Conservation (phyloP, 2,113 vertebrate genomes). For the Xerus inauris region DNA sequence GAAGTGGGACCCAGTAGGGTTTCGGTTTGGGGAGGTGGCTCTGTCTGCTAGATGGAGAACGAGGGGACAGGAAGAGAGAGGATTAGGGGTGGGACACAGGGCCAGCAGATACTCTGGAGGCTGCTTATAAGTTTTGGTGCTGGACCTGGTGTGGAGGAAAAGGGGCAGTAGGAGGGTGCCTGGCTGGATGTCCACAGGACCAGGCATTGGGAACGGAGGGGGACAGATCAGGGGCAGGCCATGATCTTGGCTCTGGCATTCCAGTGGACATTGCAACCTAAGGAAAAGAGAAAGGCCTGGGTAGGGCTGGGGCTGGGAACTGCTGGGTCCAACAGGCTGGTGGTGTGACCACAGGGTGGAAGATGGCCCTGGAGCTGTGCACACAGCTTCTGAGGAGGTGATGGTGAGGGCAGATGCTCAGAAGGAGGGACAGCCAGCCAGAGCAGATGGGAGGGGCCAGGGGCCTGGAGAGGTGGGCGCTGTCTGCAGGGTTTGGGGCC, state of each 20-base stretch:
- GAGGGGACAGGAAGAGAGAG: neutral
- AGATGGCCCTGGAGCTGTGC: too few relatives aligned
- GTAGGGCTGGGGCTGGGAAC: neutral
- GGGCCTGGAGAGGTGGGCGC: neutral
- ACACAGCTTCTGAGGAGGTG: neutral
- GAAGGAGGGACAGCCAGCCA: neutral
- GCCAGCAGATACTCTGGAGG: neutral
- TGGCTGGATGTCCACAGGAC: neutral
- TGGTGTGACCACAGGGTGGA: too few relatives aligned
- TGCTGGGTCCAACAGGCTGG: too few relatives aligned
- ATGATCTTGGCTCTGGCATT: neutral
- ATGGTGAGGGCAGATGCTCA: neutral
- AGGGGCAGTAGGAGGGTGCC: neutral
- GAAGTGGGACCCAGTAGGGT: fast-evolving
- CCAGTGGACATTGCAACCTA: too few relatives aligned
- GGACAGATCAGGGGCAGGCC: too few relatives aligned
- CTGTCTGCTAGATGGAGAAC: too few relatives aligned
- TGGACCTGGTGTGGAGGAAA: too few relatives aligned
- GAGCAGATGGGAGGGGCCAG: neutral
- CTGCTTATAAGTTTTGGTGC: neutral
- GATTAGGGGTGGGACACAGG: neutral
- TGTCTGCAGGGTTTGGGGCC: neutral
- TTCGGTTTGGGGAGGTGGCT: neutral
- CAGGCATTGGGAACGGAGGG: too few relatives aligned
- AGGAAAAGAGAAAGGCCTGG: neutral